These are phyloP conservation scores for Mastomys coucha DNA, from an alignment of 2,113 vertebrate species.

Conservation along the genomic window DNA sequence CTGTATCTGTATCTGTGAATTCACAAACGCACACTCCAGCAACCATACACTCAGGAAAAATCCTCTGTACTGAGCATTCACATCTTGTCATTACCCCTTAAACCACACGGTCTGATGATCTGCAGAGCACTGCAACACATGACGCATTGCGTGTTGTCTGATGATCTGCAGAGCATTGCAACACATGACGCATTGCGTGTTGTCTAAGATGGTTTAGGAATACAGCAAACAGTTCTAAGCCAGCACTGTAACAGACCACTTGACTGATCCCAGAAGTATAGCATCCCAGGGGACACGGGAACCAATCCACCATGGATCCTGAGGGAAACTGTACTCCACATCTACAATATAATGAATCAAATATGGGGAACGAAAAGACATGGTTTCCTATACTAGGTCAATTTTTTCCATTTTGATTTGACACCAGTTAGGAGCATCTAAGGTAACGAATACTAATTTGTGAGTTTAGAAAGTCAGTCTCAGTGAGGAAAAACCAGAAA, in stretches of 20 bases:
- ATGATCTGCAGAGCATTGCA: background rate
- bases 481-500: rapidly evolving
- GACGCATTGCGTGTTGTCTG: too few relatives aligned
- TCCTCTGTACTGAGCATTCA: background rate
- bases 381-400: too few relatives aligned
- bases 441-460: background rate
- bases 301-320: background rate
- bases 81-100: background rate
- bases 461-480: background rate
- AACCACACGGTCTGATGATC: background rate
- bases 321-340: background rate
- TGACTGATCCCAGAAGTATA: background rate
- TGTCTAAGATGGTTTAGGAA: background rate
- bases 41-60: background rate
- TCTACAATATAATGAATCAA: background rate
- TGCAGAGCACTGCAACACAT: background rate
- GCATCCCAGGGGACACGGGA: background rate
- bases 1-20: background rate
- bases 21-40: background rate
- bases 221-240: background rate
- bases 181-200: too few relatives aligned
- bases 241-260: too few relatives aligned
- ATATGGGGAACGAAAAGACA: background rate
- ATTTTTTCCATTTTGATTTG: background rate
- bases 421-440: background rate